Percentiles rank a stretch among this genome's conserved stretches.
phyloP scores from a whole-genome alignment of 2,113 vertebrate species.

The Peromyscus maniculatus region DNA sequence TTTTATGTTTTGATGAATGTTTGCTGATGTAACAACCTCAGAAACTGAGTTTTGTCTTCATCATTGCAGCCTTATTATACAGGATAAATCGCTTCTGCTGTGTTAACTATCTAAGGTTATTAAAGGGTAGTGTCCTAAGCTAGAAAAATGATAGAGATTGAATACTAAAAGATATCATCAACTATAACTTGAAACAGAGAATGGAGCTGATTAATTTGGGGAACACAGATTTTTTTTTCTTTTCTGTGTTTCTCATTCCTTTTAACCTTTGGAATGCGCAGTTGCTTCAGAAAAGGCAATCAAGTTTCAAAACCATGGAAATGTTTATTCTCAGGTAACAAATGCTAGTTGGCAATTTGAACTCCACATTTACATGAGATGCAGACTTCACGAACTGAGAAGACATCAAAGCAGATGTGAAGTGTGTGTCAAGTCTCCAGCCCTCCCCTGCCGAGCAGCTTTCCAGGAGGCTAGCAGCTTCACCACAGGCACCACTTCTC shows the following conservation, averaged over 20 bases:
- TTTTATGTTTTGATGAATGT: background rate
- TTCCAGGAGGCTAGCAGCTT: background rate
- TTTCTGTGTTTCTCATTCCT: no score
- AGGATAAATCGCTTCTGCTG: background rate
- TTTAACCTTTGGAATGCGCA: background rate
- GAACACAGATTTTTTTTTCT: background rate
- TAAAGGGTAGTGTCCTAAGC: conserved; percentile 26
- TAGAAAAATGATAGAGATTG: conserved; percentile 58
- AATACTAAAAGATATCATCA: conserved; percentile 48
- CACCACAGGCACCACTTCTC: background rate
- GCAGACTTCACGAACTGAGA: conserved; percentile 16
- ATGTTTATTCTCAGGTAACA: background rate
- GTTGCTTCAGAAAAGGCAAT: conserved; percentile 49
- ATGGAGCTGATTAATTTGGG: conserved; percentile 25
- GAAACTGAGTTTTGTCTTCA: background rate
- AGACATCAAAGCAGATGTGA: background rate
- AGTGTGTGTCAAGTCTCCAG: background rate
- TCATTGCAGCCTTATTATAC: background rate
- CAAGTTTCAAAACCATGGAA: conserved; percentile 10
- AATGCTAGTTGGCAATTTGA: conserved; percentile 19
- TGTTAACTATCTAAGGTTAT: conserved; percentile 6
- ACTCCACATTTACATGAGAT: background rate
- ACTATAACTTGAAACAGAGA: background rate
- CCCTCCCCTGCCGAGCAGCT: background rate
- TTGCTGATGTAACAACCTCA: background rate